Evolutionary conservation across 92 coral and sea anemone species (phyloP).

Genomic region (Parazoanthus atlanticus): DNA sequence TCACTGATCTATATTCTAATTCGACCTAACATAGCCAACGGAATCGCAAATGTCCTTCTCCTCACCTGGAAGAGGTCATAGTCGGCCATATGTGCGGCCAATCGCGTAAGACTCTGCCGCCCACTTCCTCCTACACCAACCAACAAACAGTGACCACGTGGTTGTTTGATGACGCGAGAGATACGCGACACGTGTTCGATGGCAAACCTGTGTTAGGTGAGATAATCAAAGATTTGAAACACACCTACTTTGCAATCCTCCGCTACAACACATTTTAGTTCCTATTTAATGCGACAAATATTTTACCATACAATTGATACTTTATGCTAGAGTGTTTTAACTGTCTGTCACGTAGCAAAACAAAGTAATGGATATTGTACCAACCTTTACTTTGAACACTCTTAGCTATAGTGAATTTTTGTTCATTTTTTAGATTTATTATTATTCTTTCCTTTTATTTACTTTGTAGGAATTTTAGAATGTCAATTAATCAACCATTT

Average conservation of each 20-base stretch:
- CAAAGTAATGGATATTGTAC: not conserved
- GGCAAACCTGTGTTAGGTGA: constrained; percentile 75
- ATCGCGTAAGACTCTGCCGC: constrained; percentile 92
- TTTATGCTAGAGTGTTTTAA: not conserved
- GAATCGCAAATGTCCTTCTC: no score
- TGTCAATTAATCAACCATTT: not conserved
- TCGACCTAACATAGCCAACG: not conserved
- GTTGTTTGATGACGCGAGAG: constrained; percentile 98
- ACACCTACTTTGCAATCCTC: not conserved
- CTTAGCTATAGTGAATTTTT: no score
- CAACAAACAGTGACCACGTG: constrained; percentile 97
- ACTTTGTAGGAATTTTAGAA: no score
- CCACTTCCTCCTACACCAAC: constrained; percentile 99
- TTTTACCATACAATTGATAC: not conserved
- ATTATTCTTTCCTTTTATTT: no score
- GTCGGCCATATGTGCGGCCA: constrained; percentile 99
- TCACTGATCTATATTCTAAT: not conserved
- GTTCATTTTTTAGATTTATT: no score
- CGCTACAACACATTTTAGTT: no score
- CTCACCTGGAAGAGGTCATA: constrained; percentile 95
- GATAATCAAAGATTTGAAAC: not conserved
- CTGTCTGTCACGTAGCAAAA: no score
- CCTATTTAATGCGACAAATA: not conserved
- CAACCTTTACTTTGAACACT: not conserved
- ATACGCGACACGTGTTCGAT: constrained; percentile 99